These are phyloP conservation scores for Dreissena polymorpha DNA, from an alignment of 1,140 invertebrate species.

Conservation along the genomic window DNA sequence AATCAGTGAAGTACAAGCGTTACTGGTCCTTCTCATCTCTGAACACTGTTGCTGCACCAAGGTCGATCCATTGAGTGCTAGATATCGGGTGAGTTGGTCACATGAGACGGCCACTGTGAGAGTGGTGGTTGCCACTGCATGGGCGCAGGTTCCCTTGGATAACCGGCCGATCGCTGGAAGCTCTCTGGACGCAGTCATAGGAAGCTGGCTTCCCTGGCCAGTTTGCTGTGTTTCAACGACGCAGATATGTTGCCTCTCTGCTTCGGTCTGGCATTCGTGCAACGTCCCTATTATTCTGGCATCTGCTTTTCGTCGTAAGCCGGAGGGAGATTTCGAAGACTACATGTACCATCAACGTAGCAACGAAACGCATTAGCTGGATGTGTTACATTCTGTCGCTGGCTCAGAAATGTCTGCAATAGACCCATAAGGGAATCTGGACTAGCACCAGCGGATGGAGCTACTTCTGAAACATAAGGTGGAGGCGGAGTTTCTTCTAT, in stretches of 20 bases:
- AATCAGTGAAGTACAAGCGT: not conserved
- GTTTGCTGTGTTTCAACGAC: not conserved
- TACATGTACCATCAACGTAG: constrained; percentile 15
- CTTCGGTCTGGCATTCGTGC: constrained; percentile 14
- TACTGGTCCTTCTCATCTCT: constrained; percentile 11
- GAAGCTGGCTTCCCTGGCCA: not conserved
- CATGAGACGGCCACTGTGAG: constrained; percentile 30
- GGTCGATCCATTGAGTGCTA: constrained; percentile 30
- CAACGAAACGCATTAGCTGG: constrained; percentile 62
- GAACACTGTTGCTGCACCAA: constrained; percentile 32
- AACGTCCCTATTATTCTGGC: constrained; percentile 15
- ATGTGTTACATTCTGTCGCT: constrained; percentile 21
- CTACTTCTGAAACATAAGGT: too few species aligned
- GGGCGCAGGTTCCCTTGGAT: not conserved
- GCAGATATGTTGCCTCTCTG: constrained; percentile 3
- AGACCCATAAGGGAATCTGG: too few species aligned
- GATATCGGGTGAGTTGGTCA: constrained; percentile 31
- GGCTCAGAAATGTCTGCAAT: constrained; percentile 1
- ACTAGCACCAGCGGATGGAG: too few species aligned
- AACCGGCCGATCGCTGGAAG: not conserved
- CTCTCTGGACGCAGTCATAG: constrained; percentile 10
- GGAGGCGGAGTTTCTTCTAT: too few species aligned
- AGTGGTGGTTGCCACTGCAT: constrained; percentile 36
- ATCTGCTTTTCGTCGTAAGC: constrained; percentile 8
- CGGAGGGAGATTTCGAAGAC: constrained; percentile 14